Evolutionary conservation across 2,797 vertebrate genomes (phyloP), one percentile per base, ranked within the genome.

Genomic region (Odontamblyopus rebecca): DNA sequence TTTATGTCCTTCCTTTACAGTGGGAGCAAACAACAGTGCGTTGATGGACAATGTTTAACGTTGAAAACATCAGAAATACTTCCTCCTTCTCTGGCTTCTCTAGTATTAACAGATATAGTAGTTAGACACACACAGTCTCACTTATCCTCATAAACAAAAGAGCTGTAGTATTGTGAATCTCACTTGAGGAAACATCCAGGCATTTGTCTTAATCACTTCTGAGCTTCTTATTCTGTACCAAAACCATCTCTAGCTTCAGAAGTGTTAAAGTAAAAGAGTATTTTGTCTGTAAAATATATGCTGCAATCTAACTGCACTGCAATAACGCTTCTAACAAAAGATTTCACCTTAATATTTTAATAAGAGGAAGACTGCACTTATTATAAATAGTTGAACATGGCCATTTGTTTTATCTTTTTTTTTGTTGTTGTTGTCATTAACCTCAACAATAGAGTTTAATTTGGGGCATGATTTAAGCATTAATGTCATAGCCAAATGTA

Each of bases 21-120:
- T 74, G 80, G 86, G 84, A 85, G 84, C 87, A 90, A 89, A 89
- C 82, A 89, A 84, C 86, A 79, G 85, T 85, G 85, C 85, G 80
- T 82, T 70, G 65, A 64, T 61, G 69, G 65, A 64, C 63, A 41
- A 23, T 76, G 19, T 79, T 83, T 84, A 82, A 69, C 71, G 72
- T 59, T 60, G 53, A 50, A 59, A 63, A 70, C 77, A 63, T 57
- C 74, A 68, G 70, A 82, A 69, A 75, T 73, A 78, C 83, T 68
- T 83, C 77, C 38, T 80, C 60, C 76, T 80, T 80, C 56, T 62
- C 62, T 64, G 57, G 61, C 51, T 30, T 2, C n/a, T 62, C 19
- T 44, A 56, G 67, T 67, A 30, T 64, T 67, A 53, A 78, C 30
- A 76, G 48, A 19, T 77, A 80, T 74, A 69, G 53, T 63, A 26